Evolutionary conservation across 2,797 vertebrate genomes (phyloP).

Genomic region (Morus bassanus): DNA sequence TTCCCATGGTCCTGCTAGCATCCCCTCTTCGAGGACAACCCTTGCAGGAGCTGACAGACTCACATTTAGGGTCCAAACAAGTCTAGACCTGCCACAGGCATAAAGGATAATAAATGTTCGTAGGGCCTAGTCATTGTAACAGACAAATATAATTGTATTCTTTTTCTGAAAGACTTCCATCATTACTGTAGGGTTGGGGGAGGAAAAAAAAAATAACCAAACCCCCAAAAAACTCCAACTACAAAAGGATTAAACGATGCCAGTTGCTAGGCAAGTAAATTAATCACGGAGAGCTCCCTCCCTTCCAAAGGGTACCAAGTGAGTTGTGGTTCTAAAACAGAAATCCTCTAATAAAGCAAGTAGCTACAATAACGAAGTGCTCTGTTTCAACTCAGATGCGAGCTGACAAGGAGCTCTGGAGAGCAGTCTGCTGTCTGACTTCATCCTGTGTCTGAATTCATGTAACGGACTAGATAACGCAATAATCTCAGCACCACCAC

Average conservation of each 20-base stretch:
- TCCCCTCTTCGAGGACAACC: rapidly evolving
- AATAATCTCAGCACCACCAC: too few relatives aligned
- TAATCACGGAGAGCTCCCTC: background rate
- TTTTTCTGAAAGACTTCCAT: background rate
- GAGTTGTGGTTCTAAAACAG: background rate
- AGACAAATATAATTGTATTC: background rate
- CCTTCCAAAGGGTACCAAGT: background rate
- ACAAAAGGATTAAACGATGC: background rate
- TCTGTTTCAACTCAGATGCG: too few relatives aligned
- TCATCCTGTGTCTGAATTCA: too few relatives aligned
- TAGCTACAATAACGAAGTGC: background rate
- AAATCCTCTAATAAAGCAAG: background rate
- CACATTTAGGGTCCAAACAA: background rate
- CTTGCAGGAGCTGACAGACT: background rate
- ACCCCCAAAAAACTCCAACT: background rate
- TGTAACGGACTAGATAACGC: rapidly evolving
- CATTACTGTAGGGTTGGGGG: background rate
- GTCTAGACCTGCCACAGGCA: background rate
- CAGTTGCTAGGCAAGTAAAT: background rate
- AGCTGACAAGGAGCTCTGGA: background rate
- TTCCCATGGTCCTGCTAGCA: background rate
- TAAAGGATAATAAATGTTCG: background rate
- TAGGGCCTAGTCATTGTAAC: background rate
- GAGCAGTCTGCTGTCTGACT: background rate
- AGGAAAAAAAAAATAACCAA: background rate